Evolutionary conservation across 2,888 invertebrate species (phyloP).

Genomic region (Cylindroiulus punctatus): DNA sequence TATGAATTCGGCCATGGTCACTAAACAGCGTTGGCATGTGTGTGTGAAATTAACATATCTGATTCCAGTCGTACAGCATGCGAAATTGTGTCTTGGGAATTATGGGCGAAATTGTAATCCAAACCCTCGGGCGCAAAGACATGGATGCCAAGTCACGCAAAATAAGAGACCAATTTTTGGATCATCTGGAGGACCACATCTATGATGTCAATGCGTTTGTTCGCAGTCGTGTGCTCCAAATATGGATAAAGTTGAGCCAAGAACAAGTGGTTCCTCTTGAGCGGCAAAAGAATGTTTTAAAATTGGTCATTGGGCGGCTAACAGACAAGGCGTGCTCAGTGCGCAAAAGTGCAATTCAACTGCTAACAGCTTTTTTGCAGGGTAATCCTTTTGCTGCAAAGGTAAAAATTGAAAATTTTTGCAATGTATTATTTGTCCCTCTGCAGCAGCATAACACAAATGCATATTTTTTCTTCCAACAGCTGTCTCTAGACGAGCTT

Average conservation of each 20-base stretch:
- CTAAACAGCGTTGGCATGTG: background rate
- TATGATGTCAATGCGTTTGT: slow-evolving; percentile 87
- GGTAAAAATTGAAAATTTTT: slow-evolving; percentile 55
- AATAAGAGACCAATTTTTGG: slow-evolving; percentile 81
- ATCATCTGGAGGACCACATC: slow-evolving; percentile 82
- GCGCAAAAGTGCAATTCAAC: slow-evolving; percentile 83
- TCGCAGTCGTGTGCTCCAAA: slow-evolving; percentile 78
- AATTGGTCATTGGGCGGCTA: slow-evolving; percentile 76
- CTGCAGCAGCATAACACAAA: background rate
- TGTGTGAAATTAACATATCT: slow-evolving; percentile 44
- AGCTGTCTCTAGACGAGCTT: slow-evolving; percentile 71
- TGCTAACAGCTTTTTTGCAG: slow-evolving; percentile 81
- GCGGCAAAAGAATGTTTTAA: slow-evolving; percentile 75
- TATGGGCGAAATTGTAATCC: slow-evolving; percentile 80
- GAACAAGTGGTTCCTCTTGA: slow-evolving; percentile 81
- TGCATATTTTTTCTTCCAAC: slow-evolving; percentile 55
- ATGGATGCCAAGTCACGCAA: slow-evolving; percentile 75
- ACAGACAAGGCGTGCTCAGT: slow-evolving; percentile 86
- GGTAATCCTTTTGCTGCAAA: slow-evolving; percentile 84
- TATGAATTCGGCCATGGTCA: slow-evolving; percentile 42
- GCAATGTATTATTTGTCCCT: background rate
- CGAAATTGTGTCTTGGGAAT: slow-evolving; percentile 86
- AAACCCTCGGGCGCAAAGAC: slow-evolving; percentile 76
- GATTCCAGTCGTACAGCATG: slow-evolving; percentile 70
- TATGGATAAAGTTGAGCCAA: slow-evolving; percentile 82